A percentile compares a stretch with the other conserved stretches of the same genome.
Evolutionary conservation across 2,888 invertebrate species (phyloP).

Genomic region (Oegoconia quadripuncta): DNA sequence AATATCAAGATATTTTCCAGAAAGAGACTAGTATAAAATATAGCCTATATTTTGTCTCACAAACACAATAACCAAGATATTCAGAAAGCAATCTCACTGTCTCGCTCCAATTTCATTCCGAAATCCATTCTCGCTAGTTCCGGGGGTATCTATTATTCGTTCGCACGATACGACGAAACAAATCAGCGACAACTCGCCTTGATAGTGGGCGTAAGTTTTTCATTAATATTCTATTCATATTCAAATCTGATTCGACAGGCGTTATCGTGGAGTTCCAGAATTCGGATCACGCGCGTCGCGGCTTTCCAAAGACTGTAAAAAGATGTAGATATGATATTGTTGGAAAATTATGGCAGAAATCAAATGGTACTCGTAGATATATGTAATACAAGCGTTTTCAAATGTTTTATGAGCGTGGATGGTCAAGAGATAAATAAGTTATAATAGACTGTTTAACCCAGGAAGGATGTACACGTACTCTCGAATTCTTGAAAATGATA

Average conservation of each 20-base stretch:
- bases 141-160: conserved; percentile 16
- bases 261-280: conserved; percentile 50
- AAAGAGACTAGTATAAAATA: neutral
- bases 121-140: conserved; percentile 16
- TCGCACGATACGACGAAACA: no score
- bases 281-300: conserved; percentile 54
- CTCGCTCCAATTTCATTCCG: conserved; percentile 16
- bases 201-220: conserved; percentile 58
- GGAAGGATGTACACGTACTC: no score
- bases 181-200: conserved; percentile 29
- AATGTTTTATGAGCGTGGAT: no score
- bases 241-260: conserved; percentile 68
- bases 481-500: no score
- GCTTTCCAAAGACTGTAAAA: conserved; percentile 7
- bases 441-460: no score
- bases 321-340: neutral
- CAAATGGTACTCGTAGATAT: neutral
- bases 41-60: neutral
- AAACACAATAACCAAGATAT: conserved; percentile 17
- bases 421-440: no score
- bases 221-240: conserved; percentile 75
- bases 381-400: conserved; percentile 17
- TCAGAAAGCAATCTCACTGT: conserved; percentile 18
- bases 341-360: neutral
- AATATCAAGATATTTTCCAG: no score